A percentile compares a stretch with the other conserved stretches of the same genome.
Conservation (phyloP, 2,113 vertebrate genomes). For the Cichladusa arquata region DNA sequence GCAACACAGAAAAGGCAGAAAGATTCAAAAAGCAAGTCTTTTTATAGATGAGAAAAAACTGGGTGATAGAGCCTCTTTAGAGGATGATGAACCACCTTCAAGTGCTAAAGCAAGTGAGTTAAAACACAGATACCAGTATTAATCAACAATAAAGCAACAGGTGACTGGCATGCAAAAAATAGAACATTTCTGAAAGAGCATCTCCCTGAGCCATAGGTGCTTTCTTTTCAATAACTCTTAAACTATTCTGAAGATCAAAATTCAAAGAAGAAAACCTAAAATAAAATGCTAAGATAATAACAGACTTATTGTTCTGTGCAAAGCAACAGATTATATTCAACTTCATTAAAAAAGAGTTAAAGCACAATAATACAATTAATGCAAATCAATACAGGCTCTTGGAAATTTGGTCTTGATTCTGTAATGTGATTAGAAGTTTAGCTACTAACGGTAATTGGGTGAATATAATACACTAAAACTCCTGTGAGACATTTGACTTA, state of each 20-base stretch:
- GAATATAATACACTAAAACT: background rate
- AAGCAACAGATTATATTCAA: background rate
- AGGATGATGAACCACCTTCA: background rate
- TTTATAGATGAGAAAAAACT: background rate
- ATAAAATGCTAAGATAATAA: background rate
- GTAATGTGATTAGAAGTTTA: constrained; percentile 18
- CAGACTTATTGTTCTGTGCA: background rate
- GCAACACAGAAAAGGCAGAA: background rate
- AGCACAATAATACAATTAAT: background rate
- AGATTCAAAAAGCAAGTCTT: background rate
- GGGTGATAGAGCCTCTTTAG: background rate
- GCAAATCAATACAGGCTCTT: background rate
- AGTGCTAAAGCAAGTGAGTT: background rate
- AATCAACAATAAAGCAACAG: background rate
- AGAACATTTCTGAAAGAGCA: background rate
- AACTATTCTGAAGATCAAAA: background rate
- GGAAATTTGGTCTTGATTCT: background rate
- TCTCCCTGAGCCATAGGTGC: background rate
- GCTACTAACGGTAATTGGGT: background rate
- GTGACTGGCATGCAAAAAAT: background rate
- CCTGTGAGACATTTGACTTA: constrained; percentile 28
- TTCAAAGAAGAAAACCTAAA: background rate
- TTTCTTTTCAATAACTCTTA: background rate
- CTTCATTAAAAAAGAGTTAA: background rate
- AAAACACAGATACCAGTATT: background rate